Percentiles rank a stretch among this genome's conserved stretches.
These are phyloP conservation scores for Therioaphis trifolii DNA, from an alignment of 2,888 invertebrate genomes.

Conservation along the genomic window DNA sequence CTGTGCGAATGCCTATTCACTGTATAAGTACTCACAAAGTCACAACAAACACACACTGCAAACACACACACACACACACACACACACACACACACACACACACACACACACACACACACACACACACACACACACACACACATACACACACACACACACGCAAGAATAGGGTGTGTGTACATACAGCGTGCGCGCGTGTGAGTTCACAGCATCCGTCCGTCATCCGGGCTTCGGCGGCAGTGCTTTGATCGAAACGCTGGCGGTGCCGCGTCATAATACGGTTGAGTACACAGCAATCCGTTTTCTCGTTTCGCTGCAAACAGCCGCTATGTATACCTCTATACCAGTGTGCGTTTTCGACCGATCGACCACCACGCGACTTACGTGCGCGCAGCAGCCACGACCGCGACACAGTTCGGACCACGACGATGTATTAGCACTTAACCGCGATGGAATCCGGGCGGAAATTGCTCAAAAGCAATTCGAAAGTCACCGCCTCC, in stretches of 20 bases:
- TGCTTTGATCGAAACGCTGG: constrained; percentile 26
- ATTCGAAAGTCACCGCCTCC: constrained; percentile 11
- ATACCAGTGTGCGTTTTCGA: constrained; percentile 21
- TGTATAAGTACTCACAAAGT: too few relatives aligned
- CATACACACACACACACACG: too few relatives aligned
- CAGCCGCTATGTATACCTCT: not conserved
- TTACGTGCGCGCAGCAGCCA: not conserved
- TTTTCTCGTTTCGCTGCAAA: constrained; percentile 18
- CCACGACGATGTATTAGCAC: constrained; percentile 45
- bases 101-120: not conserved
- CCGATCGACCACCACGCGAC: not conserved
- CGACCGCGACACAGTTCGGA: not conserved
- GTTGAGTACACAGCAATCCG: constrained; percentile 43
- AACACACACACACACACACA: too few relatives aligned
- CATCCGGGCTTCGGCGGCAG: not conserved
- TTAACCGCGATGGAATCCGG: constrained; percentile 22
- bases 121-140: too few relatives aligned
- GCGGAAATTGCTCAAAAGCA: constrained; percentile 51
- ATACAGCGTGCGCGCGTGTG: too few relatives aligned
- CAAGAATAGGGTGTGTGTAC: not conserved
- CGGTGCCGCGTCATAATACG: constrained; percentile 19
- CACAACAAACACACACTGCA: too few relatives aligned
- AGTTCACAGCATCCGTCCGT: not conserved
- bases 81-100: not conserved
- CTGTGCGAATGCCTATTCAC: too few relatives aligned